Conservation (phyloP, 2,888 invertebrate genomes). For the Andrena bucephala region DNA sequence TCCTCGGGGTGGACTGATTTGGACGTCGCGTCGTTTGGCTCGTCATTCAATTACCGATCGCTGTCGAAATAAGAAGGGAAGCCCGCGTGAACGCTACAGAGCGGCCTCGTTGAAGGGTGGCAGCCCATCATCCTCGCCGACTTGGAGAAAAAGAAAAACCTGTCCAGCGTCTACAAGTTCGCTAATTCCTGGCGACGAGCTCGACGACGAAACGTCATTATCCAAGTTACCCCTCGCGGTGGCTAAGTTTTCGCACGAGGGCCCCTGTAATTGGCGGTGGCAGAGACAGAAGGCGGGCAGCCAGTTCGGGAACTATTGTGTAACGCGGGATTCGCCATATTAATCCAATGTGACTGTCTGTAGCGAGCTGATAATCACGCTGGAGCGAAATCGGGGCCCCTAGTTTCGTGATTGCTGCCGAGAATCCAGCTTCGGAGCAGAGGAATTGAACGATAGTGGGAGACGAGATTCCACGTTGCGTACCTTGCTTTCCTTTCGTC, state of each 20-base stretch:
- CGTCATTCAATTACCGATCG: slow-evolving; percentile 18
- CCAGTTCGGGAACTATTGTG: slow-evolving; percentile 43
- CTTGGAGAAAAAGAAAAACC: background rate
- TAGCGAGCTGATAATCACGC: slow-evolving; percentile 36
- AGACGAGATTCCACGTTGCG: too few species aligned
- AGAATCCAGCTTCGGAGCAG: too few species aligned
- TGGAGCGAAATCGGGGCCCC: background rate
- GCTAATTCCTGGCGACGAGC: slow-evolving; percentile 40
- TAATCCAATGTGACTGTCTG: slow-evolving; percentile 38
- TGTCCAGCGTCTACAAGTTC: slow-evolving; percentile 24
- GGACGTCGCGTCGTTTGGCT: background rate
- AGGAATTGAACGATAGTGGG: too few species aligned
- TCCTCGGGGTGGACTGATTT: background rate
- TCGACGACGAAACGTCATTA: slow-evolving; percentile 50
- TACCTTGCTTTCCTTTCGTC: too few species aligned
- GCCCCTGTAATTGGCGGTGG: slow-evolving; percentile 56
- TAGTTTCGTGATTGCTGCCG: background rate
- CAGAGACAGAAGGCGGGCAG: slow-evolving; percentile 37
- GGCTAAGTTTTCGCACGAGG: slow-evolving; percentile 45
- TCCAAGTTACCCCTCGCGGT: slow-evolving; percentile 45
- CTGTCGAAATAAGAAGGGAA: background rate
- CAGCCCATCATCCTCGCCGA: background rate
- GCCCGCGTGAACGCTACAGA: background rate
- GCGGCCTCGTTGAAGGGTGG: slow-evolving; percentile 12
- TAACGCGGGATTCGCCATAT: slow-evolving; percentile 38